Evolutionary conservation across 2,113 vertebrate genomes (phyloP).

Genomic region (Glaucomys volans): DNA sequence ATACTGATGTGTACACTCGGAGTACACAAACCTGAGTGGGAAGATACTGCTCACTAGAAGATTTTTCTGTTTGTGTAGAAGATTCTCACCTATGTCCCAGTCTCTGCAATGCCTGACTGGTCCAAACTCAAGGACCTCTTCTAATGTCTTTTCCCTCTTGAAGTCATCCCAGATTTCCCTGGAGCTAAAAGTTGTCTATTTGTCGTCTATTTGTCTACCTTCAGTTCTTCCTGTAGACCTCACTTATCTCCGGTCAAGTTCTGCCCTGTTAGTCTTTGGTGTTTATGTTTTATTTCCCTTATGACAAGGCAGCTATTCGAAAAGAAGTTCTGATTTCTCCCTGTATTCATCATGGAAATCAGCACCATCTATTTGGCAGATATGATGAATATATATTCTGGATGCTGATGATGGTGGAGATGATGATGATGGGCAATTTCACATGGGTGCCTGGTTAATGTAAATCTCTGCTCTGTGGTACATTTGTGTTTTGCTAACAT

Average conservation of each 20-base stretch:
- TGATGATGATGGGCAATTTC: not conserved
- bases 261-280: not conserved
- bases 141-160: not conserved
- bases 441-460: not conserved
- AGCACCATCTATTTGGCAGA: not conserved
- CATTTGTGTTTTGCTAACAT: not conserved
- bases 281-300: not conserved
- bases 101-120: not conserved
- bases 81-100: too few relatives aligned
- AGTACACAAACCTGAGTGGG: not conserved
- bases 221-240: not conserved
- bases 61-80: not conserved
- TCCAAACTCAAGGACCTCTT: not conserved
- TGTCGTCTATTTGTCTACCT: too few relatives aligned
- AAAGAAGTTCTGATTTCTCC: not conserved
- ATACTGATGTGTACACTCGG: not conserved
- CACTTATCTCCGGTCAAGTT: not conserved
- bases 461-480: not conserved
- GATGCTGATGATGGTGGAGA: not conserved
- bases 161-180: not conserved
- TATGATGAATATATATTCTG: not conserved
- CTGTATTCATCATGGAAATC: not conserved
- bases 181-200: not conserved
- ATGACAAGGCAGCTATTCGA: not conserved
- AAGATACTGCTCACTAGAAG: not conserved